phyloP scores from a whole-genome alignment of 2,888 invertebrate genomes.

The Perizoma affinitatum region DNA sequence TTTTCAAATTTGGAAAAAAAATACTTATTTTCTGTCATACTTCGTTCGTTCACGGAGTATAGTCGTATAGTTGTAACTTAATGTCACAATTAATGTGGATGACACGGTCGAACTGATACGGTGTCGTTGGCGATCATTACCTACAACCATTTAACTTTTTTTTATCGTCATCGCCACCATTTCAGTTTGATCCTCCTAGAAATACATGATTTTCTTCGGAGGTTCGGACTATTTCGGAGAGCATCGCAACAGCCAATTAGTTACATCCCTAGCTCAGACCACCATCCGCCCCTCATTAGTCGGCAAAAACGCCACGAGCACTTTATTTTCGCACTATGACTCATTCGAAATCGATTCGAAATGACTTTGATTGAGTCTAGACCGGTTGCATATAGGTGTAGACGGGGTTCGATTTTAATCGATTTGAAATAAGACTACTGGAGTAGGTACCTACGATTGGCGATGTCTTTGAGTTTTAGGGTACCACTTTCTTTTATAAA shows the following conservation, averaged over 20 bases:
- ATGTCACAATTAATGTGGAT: too few relatives aligned
- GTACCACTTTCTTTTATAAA: too few relatives aligned
- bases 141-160: too few relatives aligned
- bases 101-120: too few relatives aligned
- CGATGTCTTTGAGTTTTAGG: too few relatives aligned
- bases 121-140: neutral
- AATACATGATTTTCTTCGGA: neutral
- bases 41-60: too few relatives aligned
- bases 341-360: conserved; percentile 46
- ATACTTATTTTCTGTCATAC: too few relatives aligned
- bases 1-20: too few relatives aligned
- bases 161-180: neutral
- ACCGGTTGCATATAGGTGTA: conserved; percentile 25
- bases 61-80: too few relatives aligned
- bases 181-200: neutral
- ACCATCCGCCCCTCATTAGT: conserved; percentile 65
- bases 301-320: conserved; percentile 53
- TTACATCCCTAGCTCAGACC: conserved; percentile 39
- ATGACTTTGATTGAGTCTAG: conserved; percentile 48
- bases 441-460: too few relatives aligned
- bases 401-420: conserved; percentile 13
- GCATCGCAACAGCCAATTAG: neutral
- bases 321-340: conserved; percentile 61
- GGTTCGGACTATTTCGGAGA: conserved; percentile 5
- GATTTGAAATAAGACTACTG: conserved; percentile 1